A percentile compares a stretch with the other conserved stretches of the same genome.
Evolutionary conservation across 2,113 vertebrate species (phyloP).

Genomic region (Craseonycteris thonglongyai): DNA sequence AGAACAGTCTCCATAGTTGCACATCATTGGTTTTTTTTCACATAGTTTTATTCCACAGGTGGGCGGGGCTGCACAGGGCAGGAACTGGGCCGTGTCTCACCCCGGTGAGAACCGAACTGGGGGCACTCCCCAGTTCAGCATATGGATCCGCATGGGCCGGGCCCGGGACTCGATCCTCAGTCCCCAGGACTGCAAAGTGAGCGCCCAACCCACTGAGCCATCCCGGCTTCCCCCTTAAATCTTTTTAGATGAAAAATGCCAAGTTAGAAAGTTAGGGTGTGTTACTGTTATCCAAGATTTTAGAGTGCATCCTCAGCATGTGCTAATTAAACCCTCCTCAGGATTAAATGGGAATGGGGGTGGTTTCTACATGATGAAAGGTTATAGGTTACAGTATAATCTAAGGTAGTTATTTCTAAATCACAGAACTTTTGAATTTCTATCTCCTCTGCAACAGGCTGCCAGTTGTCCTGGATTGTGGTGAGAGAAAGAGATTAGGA

Average conservation of each 20-base stretch:
- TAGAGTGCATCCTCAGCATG: not conserved
- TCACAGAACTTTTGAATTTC: constrained; percentile 17
- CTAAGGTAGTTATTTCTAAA: not conserved
- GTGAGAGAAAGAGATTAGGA: constrained; percentile 10
- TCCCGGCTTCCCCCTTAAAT: too few species aligned
- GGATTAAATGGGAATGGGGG: not conserved
- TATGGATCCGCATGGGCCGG: too few species aligned
- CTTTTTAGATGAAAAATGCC: not conserved
- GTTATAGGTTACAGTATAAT: not conserved
- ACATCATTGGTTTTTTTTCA: too few species aligned
- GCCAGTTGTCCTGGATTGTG: not conserved
- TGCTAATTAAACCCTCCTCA: not conserved
- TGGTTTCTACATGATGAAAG: not conserved
- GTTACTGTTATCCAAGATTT: not conserved
- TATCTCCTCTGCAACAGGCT: not conserved
- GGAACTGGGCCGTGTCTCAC: too few species aligned
- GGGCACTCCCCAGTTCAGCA: too few species aligned
- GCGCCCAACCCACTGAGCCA: too few species aligned
- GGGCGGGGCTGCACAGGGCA: too few species aligned
- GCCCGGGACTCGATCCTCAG: too few species aligned
- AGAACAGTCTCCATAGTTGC: too few species aligned
- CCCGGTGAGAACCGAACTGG: too few species aligned
- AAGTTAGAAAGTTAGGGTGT: not conserved
- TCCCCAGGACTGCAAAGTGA: too few species aligned
- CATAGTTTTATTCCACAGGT: too few species aligned